Evolutionary conservation across 2,113 vertebrate genomes (phyloP), one percentile per base, ranked within the genome.

Genomic region (Furnarius figulus): DNA sequence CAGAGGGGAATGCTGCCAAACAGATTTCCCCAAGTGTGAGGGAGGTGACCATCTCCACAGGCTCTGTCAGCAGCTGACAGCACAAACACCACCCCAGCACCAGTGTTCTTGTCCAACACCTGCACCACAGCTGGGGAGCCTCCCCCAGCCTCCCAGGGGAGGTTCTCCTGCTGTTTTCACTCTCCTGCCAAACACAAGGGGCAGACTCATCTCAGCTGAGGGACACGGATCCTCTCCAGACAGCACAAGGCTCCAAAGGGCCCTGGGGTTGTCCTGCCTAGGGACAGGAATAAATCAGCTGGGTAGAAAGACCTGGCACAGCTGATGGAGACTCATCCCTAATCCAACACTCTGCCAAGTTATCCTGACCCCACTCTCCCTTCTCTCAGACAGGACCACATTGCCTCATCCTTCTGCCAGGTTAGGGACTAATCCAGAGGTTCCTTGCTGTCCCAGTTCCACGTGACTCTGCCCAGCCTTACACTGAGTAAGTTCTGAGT

Each of bases 401-500:
- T 1, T 59, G 44, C 49, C 28, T 50, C 58, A 68, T 10, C 46
- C 66, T 62, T 53, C 20, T 44, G 68, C 46, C 78, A 72, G 14
- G 37, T 0, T 7, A 49, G 39, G 44, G 61, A 71, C 56, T 67
- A 4, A 33, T 14, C 33, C 87, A 56, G 56, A 52, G 47, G 12
- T 14, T 6, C 8, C 46, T 5, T 0, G 19, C 52, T 65, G 30
- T 3, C 39, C 6, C n/a, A 35, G 14, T 8, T 20, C 11, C 65
- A 9, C 73, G 1, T 5, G 13, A 39, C 39, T 22, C 74, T 73
- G 74, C 70, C 78, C 58, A 31, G 63, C 53, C 67, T 59, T 12
- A 24, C 7, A 2, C 47, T 3, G 4, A 17, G 2, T 0, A 49
- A 39, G 27, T 11, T 44, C 31, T 3, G 46, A 58, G 46, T 21